Percentiles rank a stretch among this genome's conserved stretches.
Conservation (phyloP, 2,113 vertebrate genomes). For the Hyaena hyaena region DNA sequence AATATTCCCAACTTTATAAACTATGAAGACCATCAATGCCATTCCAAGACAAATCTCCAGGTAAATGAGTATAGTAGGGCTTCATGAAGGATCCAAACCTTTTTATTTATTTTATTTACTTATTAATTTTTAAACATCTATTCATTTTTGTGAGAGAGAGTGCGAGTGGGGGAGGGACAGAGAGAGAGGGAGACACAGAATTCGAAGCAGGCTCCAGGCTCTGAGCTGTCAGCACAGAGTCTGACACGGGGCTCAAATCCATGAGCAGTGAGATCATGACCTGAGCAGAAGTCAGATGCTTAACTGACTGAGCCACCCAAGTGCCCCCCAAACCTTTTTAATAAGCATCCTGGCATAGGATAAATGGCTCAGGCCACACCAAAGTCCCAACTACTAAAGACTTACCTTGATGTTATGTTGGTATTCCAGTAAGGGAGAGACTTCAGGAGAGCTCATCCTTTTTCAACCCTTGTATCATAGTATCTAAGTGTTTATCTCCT, state of each 20-base stretch:
- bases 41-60: slow-evolving; percentile 92
- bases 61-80: slow-evolving; percentile 90
- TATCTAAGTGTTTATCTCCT: background rate
- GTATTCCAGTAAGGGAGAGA: background rate
- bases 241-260: too few species aligned
- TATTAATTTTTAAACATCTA: too few species aligned
- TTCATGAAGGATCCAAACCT: slow-evolving; percentile 82
- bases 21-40: slow-evolving; percentile 84
- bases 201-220: too few species aligned
- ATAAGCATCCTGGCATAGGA: slow-evolving; percentile 87
- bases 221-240: too few species aligned
- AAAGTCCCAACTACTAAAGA: background rate
- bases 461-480: background rate
- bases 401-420: background rate
- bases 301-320: too few species aligned
- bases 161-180: too few species aligned
- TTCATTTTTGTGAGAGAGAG: too few species aligned
- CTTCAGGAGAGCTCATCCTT: background rate
- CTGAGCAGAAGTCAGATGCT: too few species aligned
- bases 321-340: slow-evolving; percentile 79
- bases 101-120: slow-evolving; percentile 50
- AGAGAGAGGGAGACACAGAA: too few species aligned
- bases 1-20: slow-evolving; percentile 92
- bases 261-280: too few species aligned
- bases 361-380: background rate